Percentiles rank a stretch among this genome's conserved stretches.
Conservation (phyloP, 92 coral and sea anemone species). For the Actinernus sp. region DNA sequence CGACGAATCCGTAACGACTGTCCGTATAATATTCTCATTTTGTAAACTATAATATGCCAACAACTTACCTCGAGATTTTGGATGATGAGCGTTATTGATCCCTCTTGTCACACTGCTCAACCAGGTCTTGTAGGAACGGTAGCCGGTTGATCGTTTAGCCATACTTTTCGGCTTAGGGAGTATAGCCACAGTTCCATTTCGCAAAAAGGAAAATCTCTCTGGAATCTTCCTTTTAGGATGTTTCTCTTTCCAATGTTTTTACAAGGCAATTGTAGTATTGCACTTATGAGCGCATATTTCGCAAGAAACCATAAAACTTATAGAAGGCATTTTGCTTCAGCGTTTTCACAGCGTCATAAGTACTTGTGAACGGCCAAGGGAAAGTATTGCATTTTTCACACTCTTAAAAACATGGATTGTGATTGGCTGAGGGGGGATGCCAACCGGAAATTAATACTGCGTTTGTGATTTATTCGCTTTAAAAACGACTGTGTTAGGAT, state of each 20-base stretch:
- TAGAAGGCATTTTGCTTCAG: constrained; percentile 8
- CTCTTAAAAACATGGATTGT: not conserved
- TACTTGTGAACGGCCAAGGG: too few species aligned
- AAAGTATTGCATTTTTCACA: too few species aligned
- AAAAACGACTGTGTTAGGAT: too few species aligned
- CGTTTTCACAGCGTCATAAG: too few species aligned
- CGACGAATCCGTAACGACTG: too few species aligned
- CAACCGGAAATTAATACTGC: not conserved
- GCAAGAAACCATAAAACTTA: not conserved
- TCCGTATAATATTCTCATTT: too few species aligned
- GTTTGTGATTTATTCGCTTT: not conserved
- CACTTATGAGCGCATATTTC: not conserved
- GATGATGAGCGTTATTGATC: not conserved
- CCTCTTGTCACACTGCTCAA: not conserved
- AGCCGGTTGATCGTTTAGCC: not conserved
- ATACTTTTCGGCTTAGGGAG: not conserved
- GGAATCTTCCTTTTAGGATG: not conserved
- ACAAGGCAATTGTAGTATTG: not conserved
- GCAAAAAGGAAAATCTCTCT: not conserved
- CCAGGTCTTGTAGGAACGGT: not conserved
- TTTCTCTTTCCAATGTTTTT: not conserved
- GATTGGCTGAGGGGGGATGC: not conserved
- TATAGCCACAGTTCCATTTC: not conserved
- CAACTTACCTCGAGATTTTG: constrained; percentile 5
- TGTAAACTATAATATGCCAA: too few species aligned